A percentile compares a stretch with the other conserved stretches of the same genome.
These are phyloP conservation scores for Drosophila sproati DNA, from an alignment of 1,140 invertebrate genomes.

Conservation along the genomic window DNA sequence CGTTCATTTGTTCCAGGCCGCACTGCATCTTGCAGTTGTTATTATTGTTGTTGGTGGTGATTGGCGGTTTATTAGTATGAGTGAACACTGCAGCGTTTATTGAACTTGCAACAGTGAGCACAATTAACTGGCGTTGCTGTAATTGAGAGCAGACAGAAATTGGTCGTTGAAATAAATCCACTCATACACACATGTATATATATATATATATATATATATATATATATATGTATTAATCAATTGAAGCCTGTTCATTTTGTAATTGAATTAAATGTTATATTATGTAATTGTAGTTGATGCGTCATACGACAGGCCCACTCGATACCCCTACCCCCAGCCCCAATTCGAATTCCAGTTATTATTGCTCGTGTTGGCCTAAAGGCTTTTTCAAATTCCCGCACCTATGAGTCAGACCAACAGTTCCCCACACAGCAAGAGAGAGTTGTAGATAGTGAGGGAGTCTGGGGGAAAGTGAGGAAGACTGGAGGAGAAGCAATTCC, in stretches of 20 bases:
- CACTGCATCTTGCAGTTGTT: conserved; percentile 80
- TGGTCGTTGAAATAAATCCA: conserved; percentile 37
- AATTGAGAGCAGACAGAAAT: conserved; percentile 64
- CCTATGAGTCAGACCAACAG: conserved; percentile 53
- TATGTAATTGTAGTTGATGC: conserved; percentile 29
- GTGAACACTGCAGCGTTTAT: conserved; percentile 52
- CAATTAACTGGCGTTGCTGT: conserved; percentile 66
- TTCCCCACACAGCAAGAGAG: not conserved
- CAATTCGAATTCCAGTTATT: conserved; percentile 36
- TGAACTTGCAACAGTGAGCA: conserved; percentile 57
- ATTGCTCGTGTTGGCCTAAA: conserved; percentile 53
- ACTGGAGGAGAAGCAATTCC: not conserved
- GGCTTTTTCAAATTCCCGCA: conserved; percentile 47
- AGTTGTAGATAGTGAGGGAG: not conserved
- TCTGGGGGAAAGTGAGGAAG: not conserved
- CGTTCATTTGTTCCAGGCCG: conserved; percentile 84
- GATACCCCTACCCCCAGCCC: not conserved
- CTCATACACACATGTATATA: not conserved
- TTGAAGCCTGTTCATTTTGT: conserved; percentile 22
- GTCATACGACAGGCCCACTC: conserved; percentile 32
- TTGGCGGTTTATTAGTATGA: conserved; percentile 20
- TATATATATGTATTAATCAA: conserved; percentile 9
- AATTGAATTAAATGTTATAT: conserved; percentile 59
- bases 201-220: conserved; percentile 1
- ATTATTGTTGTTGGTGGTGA: conserved; percentile 4